phyloP scores from a whole-genome alignment of 2,797 vertebrate genomes.

The Trematomus bernacchii region DNA sequence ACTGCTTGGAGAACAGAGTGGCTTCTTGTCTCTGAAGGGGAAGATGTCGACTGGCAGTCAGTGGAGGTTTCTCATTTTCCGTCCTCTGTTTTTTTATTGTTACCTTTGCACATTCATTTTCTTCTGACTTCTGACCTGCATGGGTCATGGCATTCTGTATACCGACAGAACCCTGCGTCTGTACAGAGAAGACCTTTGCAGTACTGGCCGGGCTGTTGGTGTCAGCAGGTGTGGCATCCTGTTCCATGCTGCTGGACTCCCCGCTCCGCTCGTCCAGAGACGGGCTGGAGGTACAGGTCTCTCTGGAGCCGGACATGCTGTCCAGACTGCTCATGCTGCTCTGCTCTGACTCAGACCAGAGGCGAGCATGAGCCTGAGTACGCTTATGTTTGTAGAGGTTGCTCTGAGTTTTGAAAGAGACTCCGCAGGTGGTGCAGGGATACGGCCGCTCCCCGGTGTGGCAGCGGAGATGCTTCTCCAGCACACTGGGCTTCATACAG shows the following conservation, averaged over 20 bases:
- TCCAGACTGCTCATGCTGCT: conserved; percentile 76
- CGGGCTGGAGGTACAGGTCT: conserved; percentile 66
- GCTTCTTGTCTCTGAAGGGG: conserved; percentile 90
- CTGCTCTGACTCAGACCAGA: conserved; percentile 87
- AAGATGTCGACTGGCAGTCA: conserved; percentile 72
- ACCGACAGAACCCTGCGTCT: conserved; percentile 46
- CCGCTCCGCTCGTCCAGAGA: conserved; percentile 70
- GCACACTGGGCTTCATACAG: conserved; percentile 96
- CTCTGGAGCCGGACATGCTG: conserved; percentile 77
- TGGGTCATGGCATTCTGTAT: conserved; percentile 52
- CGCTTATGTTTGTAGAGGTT: conserved; percentile 97
- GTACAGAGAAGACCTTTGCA: conserved; percentile 19
- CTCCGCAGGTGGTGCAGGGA: conserved; percentile 92
- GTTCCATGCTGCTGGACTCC: conserved; percentile 61
- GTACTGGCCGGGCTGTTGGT: conserved; percentile 19
- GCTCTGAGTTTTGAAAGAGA: conserved; percentile 99
- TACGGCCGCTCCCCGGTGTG: conserved; percentile 97
- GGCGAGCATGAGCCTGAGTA: conserved; percentile 93
- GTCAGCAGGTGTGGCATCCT: conserved; percentile 39
- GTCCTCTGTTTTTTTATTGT: conserved; percentile 27
- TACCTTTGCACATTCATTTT: conserved; percentile 45
- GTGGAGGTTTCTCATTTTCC: conserved; percentile 38
- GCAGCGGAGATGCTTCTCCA: conserved; percentile 97
- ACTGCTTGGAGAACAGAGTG: conserved; percentile 86
- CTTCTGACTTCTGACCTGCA: conserved; percentile 19